Evolutionary conservation across 2,113 vertebrate species (phyloP).

Genomic region (Melanerpes aurifrons): DNA sequence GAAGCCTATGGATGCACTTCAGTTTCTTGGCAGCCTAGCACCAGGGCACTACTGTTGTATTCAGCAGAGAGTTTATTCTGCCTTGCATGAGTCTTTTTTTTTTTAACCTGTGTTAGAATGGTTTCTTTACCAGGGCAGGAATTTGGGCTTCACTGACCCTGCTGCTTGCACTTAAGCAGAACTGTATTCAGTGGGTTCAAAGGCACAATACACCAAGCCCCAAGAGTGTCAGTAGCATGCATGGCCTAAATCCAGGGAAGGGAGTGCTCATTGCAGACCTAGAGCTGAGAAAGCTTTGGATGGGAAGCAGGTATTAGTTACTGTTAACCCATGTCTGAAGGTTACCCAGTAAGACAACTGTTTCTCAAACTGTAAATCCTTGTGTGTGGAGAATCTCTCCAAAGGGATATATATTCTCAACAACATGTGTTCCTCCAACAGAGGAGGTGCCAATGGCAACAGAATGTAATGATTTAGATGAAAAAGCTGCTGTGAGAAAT

Average conservation of each 20-base stretch:
- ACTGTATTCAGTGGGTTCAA: background rate
- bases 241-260: background rate
- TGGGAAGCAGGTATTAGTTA: background rate
- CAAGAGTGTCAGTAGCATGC: background rate
- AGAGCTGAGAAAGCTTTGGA: background rate
- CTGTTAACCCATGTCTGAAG: background rate
- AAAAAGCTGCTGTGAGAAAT: background rate
- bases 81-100: background rate
- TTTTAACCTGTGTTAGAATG: accelerated
- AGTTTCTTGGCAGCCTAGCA: background rate
- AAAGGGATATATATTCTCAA: background rate
- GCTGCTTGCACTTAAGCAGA: background rate
- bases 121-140: background rate
- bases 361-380: background rate
- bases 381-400: background rate
- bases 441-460: constrained; percentile 20
- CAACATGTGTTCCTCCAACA: background rate
- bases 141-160: background rate
- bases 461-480: constrained; percentile 27
- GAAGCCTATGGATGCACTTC: background rate
- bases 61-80: background rate
- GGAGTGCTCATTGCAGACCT: background rate
- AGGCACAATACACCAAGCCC: background rate
- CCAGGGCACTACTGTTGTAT: background rate
- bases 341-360: background rate